Evolutionary conservation across 2,113 vertebrate species (phyloP).

Genomic region (Apodemus sylvaticus): DNA sequence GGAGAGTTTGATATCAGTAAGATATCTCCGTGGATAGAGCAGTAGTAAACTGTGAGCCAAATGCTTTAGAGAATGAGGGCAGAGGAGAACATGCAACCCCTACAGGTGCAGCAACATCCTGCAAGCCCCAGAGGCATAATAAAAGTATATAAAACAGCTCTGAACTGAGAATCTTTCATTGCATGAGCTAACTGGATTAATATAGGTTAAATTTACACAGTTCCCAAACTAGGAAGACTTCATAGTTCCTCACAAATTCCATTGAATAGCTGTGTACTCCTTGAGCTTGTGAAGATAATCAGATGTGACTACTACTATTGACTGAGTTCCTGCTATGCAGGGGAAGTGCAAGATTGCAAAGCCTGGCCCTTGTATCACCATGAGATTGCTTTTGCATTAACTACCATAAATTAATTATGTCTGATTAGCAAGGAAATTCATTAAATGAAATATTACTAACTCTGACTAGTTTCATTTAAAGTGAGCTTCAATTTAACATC

Average conservation of each 20-base stretch:
- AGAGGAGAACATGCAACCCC: no score
- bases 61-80: neutral
- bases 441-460: constrained; percentile 35
- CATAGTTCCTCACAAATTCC: neutral
- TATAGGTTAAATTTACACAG: neutral
- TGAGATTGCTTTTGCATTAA: neutral
- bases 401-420: constrained; percentile 14
- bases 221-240: neutral
- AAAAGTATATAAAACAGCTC: neutral
- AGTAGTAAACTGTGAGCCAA: no score
- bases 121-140: no score
- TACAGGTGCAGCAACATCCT: neutral
- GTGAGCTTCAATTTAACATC: neutral
- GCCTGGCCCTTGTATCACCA: neutral
- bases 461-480: neutral
- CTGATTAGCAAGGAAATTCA: neutral
- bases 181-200: neutral
- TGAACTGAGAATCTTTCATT: neutral
- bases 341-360: neutral
- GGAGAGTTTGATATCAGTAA: neutral
- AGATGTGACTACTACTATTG: neutral
- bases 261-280: neutral
- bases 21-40: rapidly evolving
- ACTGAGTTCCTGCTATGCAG: neutral
- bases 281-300: neutral